phyloP scores from a whole-genome alignment of 1,140 invertebrate genomes.

The Achatina immaculata region DNA sequence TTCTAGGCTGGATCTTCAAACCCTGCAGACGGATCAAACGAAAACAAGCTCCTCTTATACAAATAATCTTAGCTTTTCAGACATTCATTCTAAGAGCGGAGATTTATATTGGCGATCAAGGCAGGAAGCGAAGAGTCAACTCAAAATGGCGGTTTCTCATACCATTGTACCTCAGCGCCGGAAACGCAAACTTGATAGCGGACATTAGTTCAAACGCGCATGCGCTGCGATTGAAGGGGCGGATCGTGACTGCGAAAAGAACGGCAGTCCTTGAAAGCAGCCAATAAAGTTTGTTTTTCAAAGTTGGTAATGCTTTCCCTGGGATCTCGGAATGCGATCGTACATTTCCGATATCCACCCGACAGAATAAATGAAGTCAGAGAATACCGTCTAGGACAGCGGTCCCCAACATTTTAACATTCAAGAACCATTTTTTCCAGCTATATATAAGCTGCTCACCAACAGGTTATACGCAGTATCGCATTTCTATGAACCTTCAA shows the following conservation, averaged over 20 bases:
- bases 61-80: background rate
- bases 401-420: too few species aligned
- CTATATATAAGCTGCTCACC: too few species aligned
- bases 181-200: background rate
- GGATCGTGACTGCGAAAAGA: background rate
- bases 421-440: too few species aligned
- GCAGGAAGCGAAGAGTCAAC: conserved; percentile 10
- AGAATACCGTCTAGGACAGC: too few species aligned
- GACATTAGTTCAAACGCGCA: conserved; percentile 4
- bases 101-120: background rate
- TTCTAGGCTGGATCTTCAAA: too few species aligned
- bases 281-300: conserved; percentile 1
- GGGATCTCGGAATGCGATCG: background rate
- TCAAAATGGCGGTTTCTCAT: conserved; percentile 8
- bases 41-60: background rate
- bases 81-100: background rate
- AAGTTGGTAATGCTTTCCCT: background rate
- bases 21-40: conserved; percentile 4
- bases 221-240: background rate
- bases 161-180: background rate
- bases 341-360: background rate
- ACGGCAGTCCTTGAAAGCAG: background rate
- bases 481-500: too few species aligned
- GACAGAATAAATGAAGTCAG: background rate
- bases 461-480: too few species aligned